phyloP scores from a whole-genome alignment of 1,140 invertebrate genomes.

The Pogonus chalceus region DNA sequence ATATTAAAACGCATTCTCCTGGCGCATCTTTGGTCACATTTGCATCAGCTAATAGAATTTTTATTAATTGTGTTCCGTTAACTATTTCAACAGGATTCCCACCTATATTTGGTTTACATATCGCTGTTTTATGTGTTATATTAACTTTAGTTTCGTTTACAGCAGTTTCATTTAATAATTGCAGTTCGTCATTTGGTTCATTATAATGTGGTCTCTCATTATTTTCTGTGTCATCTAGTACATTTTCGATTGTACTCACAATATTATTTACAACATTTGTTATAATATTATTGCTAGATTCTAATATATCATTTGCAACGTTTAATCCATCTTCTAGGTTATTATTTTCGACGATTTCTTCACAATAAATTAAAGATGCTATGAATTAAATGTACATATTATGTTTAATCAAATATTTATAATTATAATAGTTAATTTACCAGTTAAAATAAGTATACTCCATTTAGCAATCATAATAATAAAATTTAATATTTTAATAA shows the following conservation, averaged over 20 bases:
- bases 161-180: background rate
- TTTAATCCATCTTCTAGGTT: too few species aligned
- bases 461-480: too few species aligned
- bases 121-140: conserved; percentile 23
- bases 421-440: too few species aligned
- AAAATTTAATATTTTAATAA: too few species aligned
- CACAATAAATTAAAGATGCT: too few species aligned
- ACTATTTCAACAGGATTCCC: conserved; percentile 27
- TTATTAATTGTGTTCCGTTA: conserved; percentile 34
- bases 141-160: conserved; percentile 14
- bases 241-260: background rate
- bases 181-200: conserved; percentile 1
- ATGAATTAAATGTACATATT: too few species aligned
- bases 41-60: conserved; percentile 34
- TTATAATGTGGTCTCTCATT: background rate
- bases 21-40: conserved; percentile 41
- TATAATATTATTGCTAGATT: too few species aligned
- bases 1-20: conserved; percentile 66
- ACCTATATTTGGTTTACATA: conserved; percentile 23
- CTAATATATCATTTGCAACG: too few species aligned
- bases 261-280: too few species aligned
- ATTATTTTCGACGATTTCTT: too few species aligned
- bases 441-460: too few species aligned
- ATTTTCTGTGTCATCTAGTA: background rate
- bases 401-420: too few species aligned